Base-by-base conservation (phyloP, 2,797 vertebrate species). In the Cirrhinus mrigala region DNA sequence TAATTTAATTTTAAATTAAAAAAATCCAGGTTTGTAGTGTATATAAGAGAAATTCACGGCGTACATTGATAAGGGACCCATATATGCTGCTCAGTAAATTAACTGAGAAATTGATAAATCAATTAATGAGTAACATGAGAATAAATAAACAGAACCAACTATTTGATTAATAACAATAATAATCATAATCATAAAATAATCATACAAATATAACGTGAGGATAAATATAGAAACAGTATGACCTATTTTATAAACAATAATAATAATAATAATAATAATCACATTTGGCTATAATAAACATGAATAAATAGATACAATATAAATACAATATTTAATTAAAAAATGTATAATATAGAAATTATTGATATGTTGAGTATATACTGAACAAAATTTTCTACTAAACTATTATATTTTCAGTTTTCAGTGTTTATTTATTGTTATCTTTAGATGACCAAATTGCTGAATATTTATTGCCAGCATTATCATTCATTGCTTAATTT, bases 391-490 rank as follows among this genome's bases (percentile, higher is more conserved):
- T 73, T 27, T 0, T 73, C 1, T 48, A 18, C n/a, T 27, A 33
- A 74, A 74, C 48, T 52, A 54, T 22, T 33, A 33, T 14, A 33
- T 75, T 54, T 12, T 33, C 11, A 7, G 6, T 11, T 33, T 18
- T 66, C 27, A 66, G 14, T 33, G 9, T 75, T 12, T 29, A 29
- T 74, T 52, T 29, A 20, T 73, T 14, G 7, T 50, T 73, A 29
- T 74, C 24, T 50, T 73, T 73, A 73, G 70, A 73, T 48, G 2
- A 27, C 10, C n/a, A 73, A 5, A 73, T 73, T 73, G n/a, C n/a
- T 73, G 70, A 52, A 20, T 37, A 37, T 66, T 8, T 33, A 6
- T 8, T 27, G 16, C 0, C 15, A 33, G 27, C 27, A 29, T 6
- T 15, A 16, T 3, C 29, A 8, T 66, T 66, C 15, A 66, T 3